Conservation (phyloP, 2,797 vertebrate genomes). For the Rhadinocentrus ornatus region DNA sequence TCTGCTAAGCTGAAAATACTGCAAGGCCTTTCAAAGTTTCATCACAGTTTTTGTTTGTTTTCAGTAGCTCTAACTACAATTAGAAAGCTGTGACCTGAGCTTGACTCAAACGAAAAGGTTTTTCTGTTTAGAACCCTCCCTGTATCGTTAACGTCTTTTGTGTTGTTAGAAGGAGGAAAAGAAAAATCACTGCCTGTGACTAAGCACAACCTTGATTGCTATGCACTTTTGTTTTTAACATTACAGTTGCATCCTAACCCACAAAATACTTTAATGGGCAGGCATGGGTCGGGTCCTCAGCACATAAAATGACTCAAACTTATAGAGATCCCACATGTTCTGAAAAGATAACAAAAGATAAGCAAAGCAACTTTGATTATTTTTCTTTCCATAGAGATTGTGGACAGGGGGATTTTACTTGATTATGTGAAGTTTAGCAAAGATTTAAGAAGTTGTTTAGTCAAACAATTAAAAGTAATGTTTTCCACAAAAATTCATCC, state of each 20-base stretch:
- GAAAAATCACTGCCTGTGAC: constrained; percentile 49
- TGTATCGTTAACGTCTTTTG: constrained; percentile 64
- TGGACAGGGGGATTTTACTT: constrained; percentile 53
- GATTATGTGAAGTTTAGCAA: constrained; percentile 68
- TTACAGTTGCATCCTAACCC: constrained; percentile 67
- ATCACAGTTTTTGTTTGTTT: constrained; percentile 43
- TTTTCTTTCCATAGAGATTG: constrained; percentile 26
- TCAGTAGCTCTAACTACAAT: constrained; percentile 28
- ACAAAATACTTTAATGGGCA: constrained; percentile 73
- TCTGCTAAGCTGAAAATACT: constrained; percentile 8
- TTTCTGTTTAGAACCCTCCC: constrained; percentile 67
- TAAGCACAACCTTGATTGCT: constrained; percentile 54
- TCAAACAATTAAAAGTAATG: constrained; percentile 57
- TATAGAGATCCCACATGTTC: constrained; percentile 76
- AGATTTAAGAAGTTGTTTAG: constrained; percentile 63
- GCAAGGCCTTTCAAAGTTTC: constrained; percentile 23
- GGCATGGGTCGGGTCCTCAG: constrained; percentile 63
- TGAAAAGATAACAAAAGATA: constrained; percentile 63
- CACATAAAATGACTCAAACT: constrained; percentile 73
- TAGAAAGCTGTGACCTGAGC: constrained; percentile 51
- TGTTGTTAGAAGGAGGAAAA: constrained; percentile 11
- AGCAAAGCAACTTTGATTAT: constrained; percentile 13
- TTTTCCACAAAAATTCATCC: constrained; percentile 61
- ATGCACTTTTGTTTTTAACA: constrained; percentile 76
- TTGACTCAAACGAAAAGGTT: constrained; percentile 59